phyloP scores from a whole-genome alignment of 30 jellyfish, hydroid and myxozoan species.

The Cassiopea xamachana region DNA sequence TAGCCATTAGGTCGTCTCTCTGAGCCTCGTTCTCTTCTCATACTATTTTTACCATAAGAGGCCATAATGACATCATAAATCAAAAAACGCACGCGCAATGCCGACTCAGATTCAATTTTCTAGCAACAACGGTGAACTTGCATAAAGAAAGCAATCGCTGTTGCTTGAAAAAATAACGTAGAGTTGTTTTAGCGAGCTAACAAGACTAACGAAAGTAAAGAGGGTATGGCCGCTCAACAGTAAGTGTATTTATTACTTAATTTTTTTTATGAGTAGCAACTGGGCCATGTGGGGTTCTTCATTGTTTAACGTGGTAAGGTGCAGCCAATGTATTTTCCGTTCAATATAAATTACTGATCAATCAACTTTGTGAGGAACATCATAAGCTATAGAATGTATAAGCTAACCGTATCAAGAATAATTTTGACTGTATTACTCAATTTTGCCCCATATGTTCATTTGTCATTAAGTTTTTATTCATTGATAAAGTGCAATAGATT shows the following conservation, averaged over 20 bases:
- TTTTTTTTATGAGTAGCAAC: neutral
- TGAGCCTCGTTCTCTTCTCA: neutral
- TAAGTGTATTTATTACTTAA: constrained; percentile 4
- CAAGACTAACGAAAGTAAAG: neutral
- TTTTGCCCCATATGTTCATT: too few species aligned
- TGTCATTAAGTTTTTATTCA: too few species aligned
- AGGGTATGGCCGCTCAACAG: constrained; percentile 68
- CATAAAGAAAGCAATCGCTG: constrained; percentile 10
- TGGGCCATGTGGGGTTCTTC: constrained; percentile 32
- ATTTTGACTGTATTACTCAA: too few species aligned
- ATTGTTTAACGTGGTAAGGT: too few species aligned
- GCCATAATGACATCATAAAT: constrained; percentile 38
- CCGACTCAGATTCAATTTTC: constrained; percentile 56
- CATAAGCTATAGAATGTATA: too few species aligned
- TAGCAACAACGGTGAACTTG: constrained; percentile 10
- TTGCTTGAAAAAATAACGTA: neutral
- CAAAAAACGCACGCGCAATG: constrained; percentile 73
- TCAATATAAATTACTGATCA: too few species aligned
- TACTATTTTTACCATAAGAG: neutral
- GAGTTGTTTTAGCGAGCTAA: neutral
- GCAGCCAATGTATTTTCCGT: too few species aligned
- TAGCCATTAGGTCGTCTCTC: neutral
- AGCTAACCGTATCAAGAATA: too few species aligned
- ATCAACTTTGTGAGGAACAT: too few species aligned
- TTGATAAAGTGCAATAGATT: too few species aligned